Percentiles rank a stretch among this genome's conserved stretches.
Evolutionary conservation across 2,797 vertebrate genomes (phyloP).

Genomic region (Gymnopithys bicolor): DNA sequence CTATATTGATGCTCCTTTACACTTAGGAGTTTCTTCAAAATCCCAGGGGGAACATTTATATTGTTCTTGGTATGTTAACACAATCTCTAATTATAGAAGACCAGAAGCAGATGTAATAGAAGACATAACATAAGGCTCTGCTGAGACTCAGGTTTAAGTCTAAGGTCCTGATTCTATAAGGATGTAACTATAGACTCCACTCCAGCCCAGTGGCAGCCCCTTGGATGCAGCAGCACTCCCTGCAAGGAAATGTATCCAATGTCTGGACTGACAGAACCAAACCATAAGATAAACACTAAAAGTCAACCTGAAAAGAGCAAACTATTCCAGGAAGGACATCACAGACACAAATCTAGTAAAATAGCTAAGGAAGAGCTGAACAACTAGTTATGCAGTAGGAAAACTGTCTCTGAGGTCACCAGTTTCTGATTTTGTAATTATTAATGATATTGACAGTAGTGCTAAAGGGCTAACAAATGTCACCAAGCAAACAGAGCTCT

Average conservation of each 20-base stretch:
- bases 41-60: background rate
- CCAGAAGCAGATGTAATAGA: background rate
- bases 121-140: background rate
- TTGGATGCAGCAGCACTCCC: background rate
- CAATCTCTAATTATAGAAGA: background rate
- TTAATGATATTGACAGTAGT: slow-evolving; percentile 58
- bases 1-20: background rate
- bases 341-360: background rate
- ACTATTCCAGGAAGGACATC: background rate
- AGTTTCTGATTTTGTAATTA: slow-evolving; percentile 28
- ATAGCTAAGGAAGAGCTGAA: background rate
- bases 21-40: background rate
- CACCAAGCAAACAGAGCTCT: background rate
- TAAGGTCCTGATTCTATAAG: background rate
- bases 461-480: slow-evolving; percentile 54
- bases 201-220: background rate
- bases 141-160: background rate
- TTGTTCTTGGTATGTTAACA: background rate
- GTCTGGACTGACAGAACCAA: background rate
- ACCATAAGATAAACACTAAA: background rate
- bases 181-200: background rate
- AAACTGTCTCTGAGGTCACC: background rate
- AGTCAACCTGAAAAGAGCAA: background rate
- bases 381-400: background rate
- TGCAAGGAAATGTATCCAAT: background rate